Base-by-base conservation (phyloP, 2,797 vertebrate genomes). In the Pantherophis alleghaniensis region DNA sequence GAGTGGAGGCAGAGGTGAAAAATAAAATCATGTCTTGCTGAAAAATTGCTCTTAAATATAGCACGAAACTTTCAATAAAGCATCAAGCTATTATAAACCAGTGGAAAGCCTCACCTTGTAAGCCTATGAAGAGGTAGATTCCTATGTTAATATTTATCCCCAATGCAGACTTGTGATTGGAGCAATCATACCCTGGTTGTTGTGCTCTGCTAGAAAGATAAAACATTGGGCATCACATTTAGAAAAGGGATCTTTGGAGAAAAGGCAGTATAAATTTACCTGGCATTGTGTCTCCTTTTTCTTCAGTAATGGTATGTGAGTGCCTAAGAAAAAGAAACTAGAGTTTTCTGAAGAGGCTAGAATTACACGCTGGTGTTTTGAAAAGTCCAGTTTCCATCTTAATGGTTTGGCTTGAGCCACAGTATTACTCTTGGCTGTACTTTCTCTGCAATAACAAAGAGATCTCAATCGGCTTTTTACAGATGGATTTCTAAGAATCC, bases 61-160 rank as follows among this genome's bases (percentile, higher is more conserved):
- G 22, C 55, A 94, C 14, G 69, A 42, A 16, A 47, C 47, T 88
- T 95, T 91, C 86, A 94, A 66, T 88, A 94, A 32, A 0, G 0
- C 32, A 92, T 74, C 86, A 32, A 16, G 66, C 32, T 18, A 22
- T 51, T 87, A 24, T 74, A 57, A 42, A n/a, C 74, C 56, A 92
- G 10, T 26, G 69, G n/a, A 93, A 96, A 86, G 20, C 91, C 69
- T 95, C 20, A 51, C 86, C 74, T 74, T 94, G 60, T 91, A 88
- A 20, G 13, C n/a, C 26, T 56, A 51, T 32, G 61, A 56, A 86
- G 53, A 94, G 86, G 95, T 93, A n/a, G 1, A 28, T 92, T 93
- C 91, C 87, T 94, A 89, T 94, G 74, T 92, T 96, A 51, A 94
- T 5, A 1, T 28, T 94, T 53, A 5, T 11, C 7, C 92, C 94